Evolutionary conservation across 2,888 invertebrate species (phyloP).

Genomic region (Halocaridina rubra): DNA sequence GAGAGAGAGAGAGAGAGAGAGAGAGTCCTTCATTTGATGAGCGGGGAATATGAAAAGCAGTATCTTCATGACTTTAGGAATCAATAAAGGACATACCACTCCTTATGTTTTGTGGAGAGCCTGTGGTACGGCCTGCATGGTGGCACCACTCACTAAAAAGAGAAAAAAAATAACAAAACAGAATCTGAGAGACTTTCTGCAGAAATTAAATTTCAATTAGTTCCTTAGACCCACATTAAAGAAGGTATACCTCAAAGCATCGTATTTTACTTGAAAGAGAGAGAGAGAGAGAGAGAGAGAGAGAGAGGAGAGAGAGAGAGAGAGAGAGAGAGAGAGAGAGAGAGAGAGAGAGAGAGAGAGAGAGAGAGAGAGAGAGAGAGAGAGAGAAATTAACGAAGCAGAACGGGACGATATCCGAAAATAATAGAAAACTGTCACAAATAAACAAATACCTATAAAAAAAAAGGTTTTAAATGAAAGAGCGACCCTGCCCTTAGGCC

Average conservation of each 20-base stretch:
- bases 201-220: not conserved
- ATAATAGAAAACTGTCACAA: no score
- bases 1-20: not conserved
- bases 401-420: not conserved
- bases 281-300: no score
- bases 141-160: no score
- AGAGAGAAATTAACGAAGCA: not conserved
- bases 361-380: not conserved
- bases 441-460: no score
- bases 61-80: no score
- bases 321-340: not conserved
- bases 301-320: no score
- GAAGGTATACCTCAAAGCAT: not conserved
- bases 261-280: not conserved
- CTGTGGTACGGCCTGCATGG: no score
- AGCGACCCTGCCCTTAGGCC: no score
- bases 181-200: not conserved
- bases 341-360: not conserved
- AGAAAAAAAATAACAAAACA: not conserved
- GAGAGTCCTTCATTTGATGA: not conserved
- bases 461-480: no score
- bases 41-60: not conserved
- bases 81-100: no score
- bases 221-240: not conserved
- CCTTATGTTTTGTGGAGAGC: no score